A percentile compares a stretch with the other conserved stretches of the same genome.
phyloP scores from a whole-genome alignment of 1,140 invertebrate species.

The Pachypeltis micranthus region DNA sequence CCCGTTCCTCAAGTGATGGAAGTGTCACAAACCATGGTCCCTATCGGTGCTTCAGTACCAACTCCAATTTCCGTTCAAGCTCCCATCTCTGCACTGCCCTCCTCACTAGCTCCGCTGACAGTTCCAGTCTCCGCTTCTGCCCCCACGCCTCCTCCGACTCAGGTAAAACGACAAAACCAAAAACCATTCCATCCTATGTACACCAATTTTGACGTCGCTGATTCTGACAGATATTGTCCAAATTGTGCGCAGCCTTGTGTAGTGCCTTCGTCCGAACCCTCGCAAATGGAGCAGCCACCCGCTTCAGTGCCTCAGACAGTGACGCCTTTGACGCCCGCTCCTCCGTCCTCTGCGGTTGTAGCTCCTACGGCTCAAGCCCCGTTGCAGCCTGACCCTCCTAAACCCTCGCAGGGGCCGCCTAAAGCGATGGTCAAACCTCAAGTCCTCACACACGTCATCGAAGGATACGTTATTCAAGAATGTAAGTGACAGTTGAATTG shows the following conservation, averaged over 20 bases:
- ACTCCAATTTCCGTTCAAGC: too few species aligned
- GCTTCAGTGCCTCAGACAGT: neutral
- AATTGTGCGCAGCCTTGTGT: too few species aligned
- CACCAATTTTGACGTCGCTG: too few species aligned
- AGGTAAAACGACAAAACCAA: too few species aligned
- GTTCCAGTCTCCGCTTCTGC: neutral
- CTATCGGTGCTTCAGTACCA: too few species aligned
- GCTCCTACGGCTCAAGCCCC: neutral
- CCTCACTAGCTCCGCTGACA: neutral
- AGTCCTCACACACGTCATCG: constrained; percentile 90
- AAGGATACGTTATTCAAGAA: constrained; percentile 94
- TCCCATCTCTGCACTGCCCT: too few species aligned
- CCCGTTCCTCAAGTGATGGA: neutral
- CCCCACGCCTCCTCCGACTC: neutral
- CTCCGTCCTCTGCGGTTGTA: constrained; percentile 34
- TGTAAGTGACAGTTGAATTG: constrained; percentile 33
- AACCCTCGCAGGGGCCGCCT: constrained; percentile 37
- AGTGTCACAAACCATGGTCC: neutral
- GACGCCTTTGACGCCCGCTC: constrained; percentile 38
- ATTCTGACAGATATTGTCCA: too few species aligned
- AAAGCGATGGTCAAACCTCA: constrained; percentile 94
- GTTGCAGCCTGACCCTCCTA: neutral
- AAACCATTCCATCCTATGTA: too few species aligned
- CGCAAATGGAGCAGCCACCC: neutral
- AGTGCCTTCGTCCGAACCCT: neutral